These are phyloP conservation scores for Megalops cyprinoides DNA, from an alignment of 2,797 vertebrate genomes.

Conservation along the genomic window DNA sequence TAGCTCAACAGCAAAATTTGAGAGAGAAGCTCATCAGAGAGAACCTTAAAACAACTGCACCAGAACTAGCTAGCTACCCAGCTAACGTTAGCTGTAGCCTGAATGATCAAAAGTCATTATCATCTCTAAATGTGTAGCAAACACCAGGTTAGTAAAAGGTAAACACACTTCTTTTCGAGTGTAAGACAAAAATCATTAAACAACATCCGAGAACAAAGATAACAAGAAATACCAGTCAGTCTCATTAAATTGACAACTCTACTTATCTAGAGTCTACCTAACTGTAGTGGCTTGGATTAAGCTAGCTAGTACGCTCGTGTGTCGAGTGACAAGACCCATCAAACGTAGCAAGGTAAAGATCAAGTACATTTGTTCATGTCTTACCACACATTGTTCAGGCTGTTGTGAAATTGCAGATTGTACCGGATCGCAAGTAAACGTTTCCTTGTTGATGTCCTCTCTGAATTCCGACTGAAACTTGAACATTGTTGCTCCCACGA, in stretches of 20 bases:
- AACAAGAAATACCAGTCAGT: neutral
- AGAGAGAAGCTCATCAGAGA: too few relatives aligned
- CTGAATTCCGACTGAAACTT: slow-evolving; percentile 34
- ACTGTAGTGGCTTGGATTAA: too few relatives aligned
- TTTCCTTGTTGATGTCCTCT: slow-evolving; percentile 31
- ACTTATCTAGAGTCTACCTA: too few relatives aligned
- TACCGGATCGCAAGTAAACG: slow-evolving; percentile 24
- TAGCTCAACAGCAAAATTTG: too few relatives aligned
- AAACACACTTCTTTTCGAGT: neutral
- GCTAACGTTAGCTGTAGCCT: neutral
- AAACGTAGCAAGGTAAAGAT: neutral
- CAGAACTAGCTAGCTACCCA: neutral
- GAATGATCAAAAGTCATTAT: neutral
- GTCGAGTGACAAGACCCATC: neutral
- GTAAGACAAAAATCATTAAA: neutral
- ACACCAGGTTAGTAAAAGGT: too few relatives aligned
- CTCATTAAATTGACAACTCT: too few relatives aligned
- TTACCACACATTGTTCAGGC: slow-evolving; percentile 74
- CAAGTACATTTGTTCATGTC: slow-evolving; percentile 34
- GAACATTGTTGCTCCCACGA: slow-evolving; percentile 40
- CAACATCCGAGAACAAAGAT: neutral
- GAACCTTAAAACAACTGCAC: too few relatives aligned
- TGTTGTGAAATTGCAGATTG: slow-evolving; percentile 14
- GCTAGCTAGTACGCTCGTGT: neutral
- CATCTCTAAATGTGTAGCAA: too few relatives aligned